A percentile compares a stretch with the other conserved stretches of the same genome.
Evolutionary conservation across 2,113 vertebrate species (phyloP).

Genomic region (human (Homo sapiens)): GRCh38 chr7:81419501-81420000

Average conservation of each 20-base stretch:
- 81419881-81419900: not conserved
- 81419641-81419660: not conserved
- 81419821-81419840: not conserved
- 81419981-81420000: constrained; percentile 42
- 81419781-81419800: not conserved
- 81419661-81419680: not conserved
- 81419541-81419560: not conserved
- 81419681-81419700: not conserved
- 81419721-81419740: not conserved
- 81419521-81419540: not conserved
- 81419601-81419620: not conserved
- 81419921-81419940: constrained; percentile 53
- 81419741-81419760: constrained; percentile 1
- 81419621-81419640: not conserved
- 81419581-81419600: not conserved
- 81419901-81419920: constrained; percentile 42
- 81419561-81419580: not conserved
- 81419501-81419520: not conserved
- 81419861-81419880: not conserved
- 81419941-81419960: constrained; percentile 62
- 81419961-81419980: constrained; percentile 50
- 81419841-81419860: not conserved
- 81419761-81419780: not conserved
- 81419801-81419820: not conserved
- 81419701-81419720: not conserved